Conservation (phyloP, 2,888 invertebrate genomes). For the Rapana venosa region DNA sequence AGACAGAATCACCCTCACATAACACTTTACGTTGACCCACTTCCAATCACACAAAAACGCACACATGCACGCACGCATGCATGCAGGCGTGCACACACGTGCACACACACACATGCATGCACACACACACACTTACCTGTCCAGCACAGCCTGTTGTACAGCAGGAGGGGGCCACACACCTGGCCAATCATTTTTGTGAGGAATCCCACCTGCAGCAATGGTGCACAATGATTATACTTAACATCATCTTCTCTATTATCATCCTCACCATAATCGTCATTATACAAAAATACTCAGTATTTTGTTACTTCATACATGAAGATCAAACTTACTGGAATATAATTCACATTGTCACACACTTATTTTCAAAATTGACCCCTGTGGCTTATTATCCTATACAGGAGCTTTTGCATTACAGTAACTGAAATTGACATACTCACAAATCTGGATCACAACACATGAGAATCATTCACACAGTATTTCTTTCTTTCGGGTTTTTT, state of each 20-base stretch:
- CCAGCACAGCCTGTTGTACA: slow-evolving; percentile 10
- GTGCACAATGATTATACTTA: not conserved
- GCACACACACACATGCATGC: not conserved
- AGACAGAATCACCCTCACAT: too few relatives aligned
- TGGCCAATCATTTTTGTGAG: not conserved
- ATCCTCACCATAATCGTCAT: not conserved
- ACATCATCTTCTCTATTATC: not conserved
- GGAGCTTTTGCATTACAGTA: too few relatives aligned
- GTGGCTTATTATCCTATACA: too few relatives aligned
- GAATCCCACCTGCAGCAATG: not conserved
- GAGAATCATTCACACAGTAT: too few relatives aligned
- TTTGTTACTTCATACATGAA: too few relatives aligned
- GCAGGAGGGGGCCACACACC: slow-evolving; percentile 26
- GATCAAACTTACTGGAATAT: too few relatives aligned
- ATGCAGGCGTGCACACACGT: not conserved
- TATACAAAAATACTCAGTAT: not conserved
- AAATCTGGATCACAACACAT: too few relatives aligned
- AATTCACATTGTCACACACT: too few relatives aligned
- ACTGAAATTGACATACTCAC: too few relatives aligned
- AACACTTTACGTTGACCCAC: not conserved
- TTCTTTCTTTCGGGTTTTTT: too few relatives aligned
- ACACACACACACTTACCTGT: not conserved
- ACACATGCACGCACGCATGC: not conserved
- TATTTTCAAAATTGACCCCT: too few relatives aligned
- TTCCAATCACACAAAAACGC: not conserved